phyloP scores from a whole-genome alignment of 2,113 vertebrate genomes.

The Hippocampus mohnikei region DNA sequence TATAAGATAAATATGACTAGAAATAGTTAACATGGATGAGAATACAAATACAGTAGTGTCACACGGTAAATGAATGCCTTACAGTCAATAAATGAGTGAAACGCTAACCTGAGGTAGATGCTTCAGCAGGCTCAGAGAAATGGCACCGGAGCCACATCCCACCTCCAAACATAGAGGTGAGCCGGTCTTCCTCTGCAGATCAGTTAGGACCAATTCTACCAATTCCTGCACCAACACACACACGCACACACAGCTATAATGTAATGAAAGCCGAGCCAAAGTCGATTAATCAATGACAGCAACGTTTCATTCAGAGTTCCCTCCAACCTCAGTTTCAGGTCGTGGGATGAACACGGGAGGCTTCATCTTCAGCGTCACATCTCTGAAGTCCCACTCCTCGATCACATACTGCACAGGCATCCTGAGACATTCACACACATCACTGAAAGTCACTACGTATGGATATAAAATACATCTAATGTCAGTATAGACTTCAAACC shows the following conservation, averaged over 20 bases:
- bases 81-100: not conserved
- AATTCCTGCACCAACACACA: conserved; percentile 67
- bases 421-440: conserved; percentile 56
- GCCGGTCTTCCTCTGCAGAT: conserved; percentile 35
- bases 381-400: conserved; percentile 93
- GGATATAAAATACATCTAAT: not conserved
- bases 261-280: not conserved
- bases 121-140: conserved; percentile 84
- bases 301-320: not conserved
- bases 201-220: conserved; percentile 75
- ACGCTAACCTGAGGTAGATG: conserved; percentile 77
- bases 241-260: conserved; percentile 1
- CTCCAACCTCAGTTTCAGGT: conserved; percentile 89
- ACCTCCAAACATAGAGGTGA: conserved; percentile 79
- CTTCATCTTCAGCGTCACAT: conserved; percentile 86
- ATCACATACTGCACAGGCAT: conserved; percentile 96
- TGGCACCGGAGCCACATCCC: conserved; percentile 91
- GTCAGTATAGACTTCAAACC: conserved; percentile 61
- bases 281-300: too few relatives aligned
- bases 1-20: too few relatives aligned
- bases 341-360: conserved; percentile 95
- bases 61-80: not conserved
- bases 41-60: not conserved
- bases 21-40: not conserved
- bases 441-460: not conserved